Evolutionary conservation across 2,888 invertebrate genomes (phyloP).

Genomic region (Lepidochrysops patricia): DNA sequence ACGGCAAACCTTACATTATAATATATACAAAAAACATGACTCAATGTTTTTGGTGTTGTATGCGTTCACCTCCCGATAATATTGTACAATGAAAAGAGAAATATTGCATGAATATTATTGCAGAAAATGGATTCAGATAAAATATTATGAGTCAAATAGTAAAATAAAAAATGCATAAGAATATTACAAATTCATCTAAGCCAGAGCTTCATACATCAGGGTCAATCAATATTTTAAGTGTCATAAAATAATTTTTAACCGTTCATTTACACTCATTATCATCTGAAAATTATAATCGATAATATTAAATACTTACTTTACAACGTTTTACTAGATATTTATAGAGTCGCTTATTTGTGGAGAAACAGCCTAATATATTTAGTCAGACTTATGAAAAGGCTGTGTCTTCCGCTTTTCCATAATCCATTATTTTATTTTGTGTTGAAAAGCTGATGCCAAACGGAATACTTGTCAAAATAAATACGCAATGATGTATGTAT

Average conservation of each 20-base stretch:
- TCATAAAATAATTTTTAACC: neutral
- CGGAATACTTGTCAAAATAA: neutral
- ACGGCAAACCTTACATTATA: slow-evolving; percentile 22
- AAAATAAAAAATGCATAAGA: neutral
- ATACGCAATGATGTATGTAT: too few relatives aligned
- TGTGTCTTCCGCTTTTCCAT: slow-evolving; percentile 1
- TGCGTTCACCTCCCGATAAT: neutral
- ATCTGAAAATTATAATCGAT: neutral
- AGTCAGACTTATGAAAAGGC: slow-evolving; percentile 12
- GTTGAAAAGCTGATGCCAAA: neutral
- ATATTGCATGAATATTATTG: neutral
- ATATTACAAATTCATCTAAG: too few relatives aligned
- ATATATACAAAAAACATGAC: slow-evolving; percentile 26
- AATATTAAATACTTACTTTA: slow-evolving; percentile 4
- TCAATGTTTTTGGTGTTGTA: slow-evolving; percentile 27
- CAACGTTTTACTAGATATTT: slow-evolving; percentile 1
- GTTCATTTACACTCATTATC: neutral
- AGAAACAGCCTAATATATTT: slow-evolving; percentile 5
- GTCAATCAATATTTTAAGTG: neutral
- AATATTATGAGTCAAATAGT: neutral
- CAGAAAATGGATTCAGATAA: neutral
- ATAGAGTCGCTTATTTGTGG: slow-evolving; percentile 6
- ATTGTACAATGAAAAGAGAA: neutral
- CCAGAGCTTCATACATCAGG: too few relatives aligned
- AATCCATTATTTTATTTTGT: slow-evolving; percentile 3